Evolutionary conservation across 2,113 vertebrate genomes (phyloP).

Genomic region (Istiophorus platypterus): DNA sequence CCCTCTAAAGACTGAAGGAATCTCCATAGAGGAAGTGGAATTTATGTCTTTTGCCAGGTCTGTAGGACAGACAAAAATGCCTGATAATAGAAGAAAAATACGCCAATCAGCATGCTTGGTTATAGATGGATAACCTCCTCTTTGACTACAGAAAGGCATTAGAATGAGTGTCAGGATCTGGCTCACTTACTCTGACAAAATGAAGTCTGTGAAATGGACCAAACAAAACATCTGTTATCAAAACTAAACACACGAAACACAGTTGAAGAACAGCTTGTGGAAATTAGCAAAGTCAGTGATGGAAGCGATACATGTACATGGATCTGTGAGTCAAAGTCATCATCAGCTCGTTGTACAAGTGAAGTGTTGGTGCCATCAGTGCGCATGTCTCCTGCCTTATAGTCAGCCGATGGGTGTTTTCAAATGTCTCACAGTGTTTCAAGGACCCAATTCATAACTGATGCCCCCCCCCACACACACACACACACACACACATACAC

Average conservation of each 20-base stretch:
- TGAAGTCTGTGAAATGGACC: background rate
- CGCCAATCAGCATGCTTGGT: background rate
- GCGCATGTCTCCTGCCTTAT: slow-evolving; percentile 33
- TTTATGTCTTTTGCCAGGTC: background rate
- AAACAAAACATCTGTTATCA: background rate
- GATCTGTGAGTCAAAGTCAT: background rate
- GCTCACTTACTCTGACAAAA: background rate
- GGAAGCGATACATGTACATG: background rate
- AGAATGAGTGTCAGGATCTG: background rate
- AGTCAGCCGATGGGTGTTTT: slow-evolving; percentile 39
- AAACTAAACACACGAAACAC: background rate
- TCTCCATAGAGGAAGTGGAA: background rate
- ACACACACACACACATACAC: too few relatives aligned
- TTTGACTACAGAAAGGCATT: slow-evolving; percentile 12
- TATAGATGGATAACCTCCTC: slow-evolving; percentile 1
- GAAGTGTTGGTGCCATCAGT: slow-evolving; percentile 43
- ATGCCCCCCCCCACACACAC: too few relatives aligned
- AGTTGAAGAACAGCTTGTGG: background rate
- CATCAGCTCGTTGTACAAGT: slow-evolving; percentile 20
- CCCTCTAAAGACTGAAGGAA: background rate
- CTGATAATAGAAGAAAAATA: background rate
- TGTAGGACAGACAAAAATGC: background rate
- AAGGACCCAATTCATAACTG: slow-evolving; percentile 67
- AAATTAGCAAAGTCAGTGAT: background rate
- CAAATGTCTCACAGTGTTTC: slow-evolving; percentile 53